Evolutionary conservation across 1,140 invertebrate species (phyloP), one percentile per base, ranked within the genome.

Genomic region (Drosophila kikkawai): DNA sequence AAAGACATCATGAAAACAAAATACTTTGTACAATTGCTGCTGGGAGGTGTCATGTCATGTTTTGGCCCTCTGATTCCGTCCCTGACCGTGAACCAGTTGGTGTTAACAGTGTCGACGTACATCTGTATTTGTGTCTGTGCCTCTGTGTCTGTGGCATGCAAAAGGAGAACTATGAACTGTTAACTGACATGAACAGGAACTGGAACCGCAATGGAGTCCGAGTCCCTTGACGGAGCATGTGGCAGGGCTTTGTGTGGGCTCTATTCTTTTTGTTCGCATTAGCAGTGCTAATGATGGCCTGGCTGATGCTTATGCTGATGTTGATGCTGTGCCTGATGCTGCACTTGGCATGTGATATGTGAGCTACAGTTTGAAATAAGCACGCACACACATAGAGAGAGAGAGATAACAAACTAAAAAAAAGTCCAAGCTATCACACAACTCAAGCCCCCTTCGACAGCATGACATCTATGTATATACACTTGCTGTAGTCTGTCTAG

Each of bases 181-280:
- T 70, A 77, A 78, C 68, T 86, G 82, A 82, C 82, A 70, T 78
- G 64, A 81, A 86, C 74, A 78, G 79, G 71, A 75, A 75, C 59
- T 65, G 81, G 55, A 61, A 74, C 55, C 34, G 56, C 71, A 76
- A 85, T 78, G 82, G 75, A 77, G 61, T 47, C 58, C 66, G 60
- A 74, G 61, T 47, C 58, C 66, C 57, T 44, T 34, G 59, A 71
- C 39, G 55, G 37, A 65, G 56, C 47, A 69, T 34, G 29, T 45
- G 41, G 26, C 13, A 60, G 32, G 67, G 47, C n/a, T 37, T 39
- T 71, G 70, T 58, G 17, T 71, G 55, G 19, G 22, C 42, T 61
- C 32, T 60, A 47, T 57, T 41, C 42, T 29, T 42, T 51, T 26
- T 68, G 64, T 51, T 41, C 29, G 48, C 58, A 37, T 41, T 47